Evolutionary conservation across 2,113 vertebrate species (phyloP).

Genomic region (Chionis minor): DNA sequence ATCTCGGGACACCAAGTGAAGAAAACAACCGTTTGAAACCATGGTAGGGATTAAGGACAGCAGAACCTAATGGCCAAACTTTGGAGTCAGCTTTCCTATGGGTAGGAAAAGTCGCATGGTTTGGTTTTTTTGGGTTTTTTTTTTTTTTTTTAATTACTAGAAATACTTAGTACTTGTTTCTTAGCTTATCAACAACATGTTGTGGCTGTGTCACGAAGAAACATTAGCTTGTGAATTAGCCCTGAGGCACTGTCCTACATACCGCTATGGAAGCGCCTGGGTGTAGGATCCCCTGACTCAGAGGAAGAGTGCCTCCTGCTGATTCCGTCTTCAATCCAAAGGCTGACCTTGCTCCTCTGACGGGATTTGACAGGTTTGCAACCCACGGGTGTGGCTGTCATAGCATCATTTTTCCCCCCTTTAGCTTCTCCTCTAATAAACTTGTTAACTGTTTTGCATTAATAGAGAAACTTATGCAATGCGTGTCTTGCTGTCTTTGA

Average conservation of each 20-base stretch:
- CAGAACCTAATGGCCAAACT: neutral
- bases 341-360: slow-evolving; percentile 25
- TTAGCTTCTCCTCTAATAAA: slow-evolving; percentile 60
- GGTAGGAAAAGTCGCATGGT: neutral
- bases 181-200: slow-evolving; percentile 62
- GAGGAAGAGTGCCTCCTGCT: slow-evolving; percentile 67
- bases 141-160: slow-evolving; percentile 38
- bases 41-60: fast-evolving
- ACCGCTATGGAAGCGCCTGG: neutral
- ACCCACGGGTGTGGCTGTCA: slow-evolving; percentile 60
- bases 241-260: slow-evolving; percentile 61
- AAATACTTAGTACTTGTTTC: slow-evolving; percentile 55
- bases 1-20: neutral
- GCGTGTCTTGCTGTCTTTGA: slow-evolving; percentile 38
- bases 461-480: slow-evolving; percentile 39
- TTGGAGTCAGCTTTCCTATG: neutral
- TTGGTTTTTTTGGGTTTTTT: neutral
- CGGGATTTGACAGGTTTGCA: slow-evolving; percentile 55
- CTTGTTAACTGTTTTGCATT: slow-evolving; percentile 53
- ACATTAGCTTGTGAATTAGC: slow-evolving; percentile 61
- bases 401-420: slow-evolving; percentile 40
- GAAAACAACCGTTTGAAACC: neutral
- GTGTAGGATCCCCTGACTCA: slow-evolving; percentile 59
- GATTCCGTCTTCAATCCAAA: slow-evolving; percentile 48
- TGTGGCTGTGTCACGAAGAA: slow-evolving; percentile 53